Conservation (phyloP, 1,140 invertebrate species). For the Papilio machaon region DNA sequence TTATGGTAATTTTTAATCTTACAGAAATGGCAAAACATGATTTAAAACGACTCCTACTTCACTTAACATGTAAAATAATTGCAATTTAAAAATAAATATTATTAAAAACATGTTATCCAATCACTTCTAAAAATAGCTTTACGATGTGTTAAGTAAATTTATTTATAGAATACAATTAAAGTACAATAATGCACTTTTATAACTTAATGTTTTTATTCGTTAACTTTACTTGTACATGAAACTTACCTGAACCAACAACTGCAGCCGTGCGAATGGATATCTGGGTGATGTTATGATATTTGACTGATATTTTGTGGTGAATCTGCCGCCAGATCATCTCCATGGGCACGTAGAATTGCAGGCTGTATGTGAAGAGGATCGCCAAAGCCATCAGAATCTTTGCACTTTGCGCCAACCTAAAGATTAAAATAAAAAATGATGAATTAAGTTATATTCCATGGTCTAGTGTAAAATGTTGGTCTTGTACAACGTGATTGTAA, state of each 20-base stretch:
- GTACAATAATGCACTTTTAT: background rate
- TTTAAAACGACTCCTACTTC: background rate
- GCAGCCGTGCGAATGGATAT: constrained; percentile 83
- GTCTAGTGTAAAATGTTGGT: background rate
- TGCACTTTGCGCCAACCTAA: constrained; percentile 87
- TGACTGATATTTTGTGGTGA: constrained; percentile 80
- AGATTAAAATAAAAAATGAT: constrained; percentile 40
- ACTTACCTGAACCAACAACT: constrained; percentile 73
- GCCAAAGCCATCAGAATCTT: constrained; percentile 93
- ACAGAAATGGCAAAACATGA: background rate
- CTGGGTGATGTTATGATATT: constrained; percentile 85
- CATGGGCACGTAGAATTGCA: constrained; percentile 96
- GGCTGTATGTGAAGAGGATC: constrained; percentile 94
- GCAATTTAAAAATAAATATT: background rate
- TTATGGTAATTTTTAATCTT: background rate
- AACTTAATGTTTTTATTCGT: too few relatives aligned
- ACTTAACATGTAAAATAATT: too few relatives aligned
- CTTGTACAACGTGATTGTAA: too few relatives aligned
- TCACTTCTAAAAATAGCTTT: constrained; percentile 2
- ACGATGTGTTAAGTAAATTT: background rate
- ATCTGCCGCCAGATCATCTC: constrained; percentile 88
- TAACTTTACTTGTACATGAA: background rate
- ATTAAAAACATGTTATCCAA: background rate
- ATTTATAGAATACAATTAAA: background rate
- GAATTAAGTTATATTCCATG: background rate